These are phyloP conservation scores for Amorpha juglandis DNA, from an alignment of 2,888 invertebrate species.

Conservation along the genomic window DNA sequence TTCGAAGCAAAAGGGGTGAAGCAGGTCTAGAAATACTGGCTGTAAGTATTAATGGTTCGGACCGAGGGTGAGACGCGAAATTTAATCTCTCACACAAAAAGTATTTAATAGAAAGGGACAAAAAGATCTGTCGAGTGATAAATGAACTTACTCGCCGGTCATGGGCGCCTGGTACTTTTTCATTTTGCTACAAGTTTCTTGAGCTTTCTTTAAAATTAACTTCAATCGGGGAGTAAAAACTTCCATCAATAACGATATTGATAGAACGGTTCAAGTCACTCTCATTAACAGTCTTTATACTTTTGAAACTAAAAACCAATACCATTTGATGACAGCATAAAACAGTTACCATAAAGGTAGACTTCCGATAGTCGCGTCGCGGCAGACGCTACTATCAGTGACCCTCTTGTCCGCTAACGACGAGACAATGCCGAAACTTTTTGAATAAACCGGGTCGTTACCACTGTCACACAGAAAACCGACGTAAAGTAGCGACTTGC, in stretches of 20 bases:
- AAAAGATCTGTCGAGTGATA: constrained; percentile 74
- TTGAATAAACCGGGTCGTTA: no score
- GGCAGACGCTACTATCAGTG: no score
- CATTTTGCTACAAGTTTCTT: constrained; percentile 43
- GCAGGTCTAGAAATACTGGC: constrained; percentile 25
- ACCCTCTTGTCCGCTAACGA: no score
- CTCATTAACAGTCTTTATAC: no score
- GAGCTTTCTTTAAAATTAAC: constrained; percentile 33
- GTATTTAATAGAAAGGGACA: constrained; percentile 77
- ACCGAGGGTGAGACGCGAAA: constrained; percentile 75
- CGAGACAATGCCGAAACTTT: no score
- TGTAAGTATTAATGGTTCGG: constrained; percentile 77
- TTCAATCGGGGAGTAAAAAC: constrained; percentile 22
- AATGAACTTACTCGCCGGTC: constrained; percentile 68
- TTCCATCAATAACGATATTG: not conserved
- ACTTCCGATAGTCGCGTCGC: no score
- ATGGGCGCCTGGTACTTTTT: constrained; percentile 54
- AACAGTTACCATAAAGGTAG: no score
- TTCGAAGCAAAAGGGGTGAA: constrained; percentile 5
- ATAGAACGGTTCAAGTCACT: not conserved
- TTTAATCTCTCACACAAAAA: constrained; percentile 82
- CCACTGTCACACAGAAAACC: no score
- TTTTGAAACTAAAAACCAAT: no score
- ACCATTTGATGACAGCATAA: not conserved
- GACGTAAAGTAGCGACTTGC: no score